Percentiles rank a stretch among this genome's conserved stretches.
Evolutionary conservation across 2,888 invertebrate genomes (phyloP).

Genomic region (Thera britannica): DNA sequence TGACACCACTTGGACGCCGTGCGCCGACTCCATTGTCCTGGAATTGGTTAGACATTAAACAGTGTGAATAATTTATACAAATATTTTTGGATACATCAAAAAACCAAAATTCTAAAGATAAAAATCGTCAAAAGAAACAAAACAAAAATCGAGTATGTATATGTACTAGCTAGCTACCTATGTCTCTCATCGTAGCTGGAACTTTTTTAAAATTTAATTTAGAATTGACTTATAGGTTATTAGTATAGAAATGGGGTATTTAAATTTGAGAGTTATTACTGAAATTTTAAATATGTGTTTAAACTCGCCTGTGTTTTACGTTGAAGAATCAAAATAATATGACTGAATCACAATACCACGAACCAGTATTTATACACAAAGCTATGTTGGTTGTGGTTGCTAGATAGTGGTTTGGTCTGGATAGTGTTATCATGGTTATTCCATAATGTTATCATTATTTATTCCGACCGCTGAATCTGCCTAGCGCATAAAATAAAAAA

Average conservation of each 20-base stretch:
- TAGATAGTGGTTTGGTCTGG: conserved; percentile 14
- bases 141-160: no score
- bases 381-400: neutral
- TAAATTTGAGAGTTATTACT: neutral
- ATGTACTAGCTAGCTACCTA: no score
- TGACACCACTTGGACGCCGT: conserved; percentile 32
- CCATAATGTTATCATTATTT: neutral
- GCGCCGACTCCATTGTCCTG: conserved; percentile 22
- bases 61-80: no score
- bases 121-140: no score
- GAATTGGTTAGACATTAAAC: neutral
- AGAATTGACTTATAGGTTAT: no score
- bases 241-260: neutral
- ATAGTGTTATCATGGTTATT: conserved; percentile 18
- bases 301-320: neutral
- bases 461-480: neutral
- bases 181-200: no score
- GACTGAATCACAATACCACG: neutral
- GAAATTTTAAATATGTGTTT: neutral
- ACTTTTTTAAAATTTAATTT: no score
- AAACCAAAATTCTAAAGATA: no score
- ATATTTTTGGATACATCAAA: no score
- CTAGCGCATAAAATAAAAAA: no score
- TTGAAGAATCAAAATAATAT: neutral
- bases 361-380: conserved; percentile 15